Conservation (phyloP, 2,113 vertebrate species). For the Sinocyclocheilus grahami region DNA sequence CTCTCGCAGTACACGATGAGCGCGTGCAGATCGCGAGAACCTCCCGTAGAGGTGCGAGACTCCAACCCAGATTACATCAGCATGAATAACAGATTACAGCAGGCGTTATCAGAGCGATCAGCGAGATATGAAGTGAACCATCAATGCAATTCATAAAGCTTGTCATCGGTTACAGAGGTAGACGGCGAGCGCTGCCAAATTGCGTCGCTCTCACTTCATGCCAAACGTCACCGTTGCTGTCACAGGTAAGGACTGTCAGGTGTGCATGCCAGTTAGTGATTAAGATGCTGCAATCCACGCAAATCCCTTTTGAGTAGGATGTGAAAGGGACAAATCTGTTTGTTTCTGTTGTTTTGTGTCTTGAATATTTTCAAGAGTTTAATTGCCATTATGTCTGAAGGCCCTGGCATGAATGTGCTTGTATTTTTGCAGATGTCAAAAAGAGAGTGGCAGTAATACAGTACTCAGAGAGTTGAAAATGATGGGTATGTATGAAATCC, state of each 20-base stretch:
- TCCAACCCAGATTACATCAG: constrained; percentile 5
- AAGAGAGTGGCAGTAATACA: constrained; percentile 49
- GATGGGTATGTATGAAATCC: constrained; percentile 62
- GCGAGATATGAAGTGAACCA: constrained; percentile 22
- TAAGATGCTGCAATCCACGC: not conserved
- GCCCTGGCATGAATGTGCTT: not conserved
- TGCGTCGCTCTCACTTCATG: constrained; percentile 1
- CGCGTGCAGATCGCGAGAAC: constrained; percentile 7
- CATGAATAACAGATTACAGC: constrained; percentile 25
- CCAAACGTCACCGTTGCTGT: not conserved
- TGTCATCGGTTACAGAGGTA: not conserved
- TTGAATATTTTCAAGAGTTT: constrained; percentile 3
- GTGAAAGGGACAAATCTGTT: constrained; percentile 5
- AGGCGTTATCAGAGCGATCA: constrained; percentile 21
- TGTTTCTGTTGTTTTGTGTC: not conserved
- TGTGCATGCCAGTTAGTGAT: constrained; percentile 17
- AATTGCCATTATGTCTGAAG: not conserved
- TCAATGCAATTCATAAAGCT: constrained; percentile 8
- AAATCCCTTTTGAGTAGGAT: not conserved
- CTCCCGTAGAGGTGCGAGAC: constrained; percentile 17
- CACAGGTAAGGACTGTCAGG: constrained; percentile 25
- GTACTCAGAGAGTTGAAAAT: constrained; percentile 63
- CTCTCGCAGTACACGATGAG: constrained; percentile 9
- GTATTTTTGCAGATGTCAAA: constrained; percentile 41
- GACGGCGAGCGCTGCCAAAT: not conserved